Conservation (phyloP, 1,140 invertebrate genomes). For the Anthonomus grandis region DNA sequence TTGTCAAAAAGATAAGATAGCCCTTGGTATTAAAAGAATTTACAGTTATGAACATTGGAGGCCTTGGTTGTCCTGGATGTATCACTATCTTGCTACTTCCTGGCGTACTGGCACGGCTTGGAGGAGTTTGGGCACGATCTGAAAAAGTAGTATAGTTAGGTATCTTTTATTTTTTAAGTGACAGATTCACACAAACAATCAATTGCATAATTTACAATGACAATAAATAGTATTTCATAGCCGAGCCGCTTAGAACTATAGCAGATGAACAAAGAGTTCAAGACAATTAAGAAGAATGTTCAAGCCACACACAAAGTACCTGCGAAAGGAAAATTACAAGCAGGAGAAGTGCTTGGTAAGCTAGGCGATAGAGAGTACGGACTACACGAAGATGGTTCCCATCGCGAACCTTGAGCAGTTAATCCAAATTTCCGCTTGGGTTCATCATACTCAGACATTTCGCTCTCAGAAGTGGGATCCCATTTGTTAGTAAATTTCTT, state of each 20-base stretch:
- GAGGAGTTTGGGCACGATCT: slow-evolving; percentile 40
- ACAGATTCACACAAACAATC: too few species aligned
- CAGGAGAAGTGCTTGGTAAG: slow-evolving; percentile 56
- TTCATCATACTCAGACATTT: slow-evolving; percentile 57
- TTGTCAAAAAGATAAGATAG: neutral
- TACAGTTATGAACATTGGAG: slow-evolving; percentile 68
- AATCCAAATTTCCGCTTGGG: slow-evolving; percentile 50
- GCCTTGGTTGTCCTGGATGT: slow-evolving; percentile 51
- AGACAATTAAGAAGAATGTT: too few species aligned
- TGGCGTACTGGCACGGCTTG: slow-evolving; percentile 47
- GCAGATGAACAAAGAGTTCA: neutral
- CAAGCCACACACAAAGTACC: slow-evolving; percentile 34
- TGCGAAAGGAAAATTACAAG: slow-evolving; percentile 46
- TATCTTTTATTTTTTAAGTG: too few species aligned
- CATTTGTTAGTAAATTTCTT: slow-evolving; percentile 58
- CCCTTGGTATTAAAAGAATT: slow-evolving; percentile 26
- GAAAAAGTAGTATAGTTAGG: too few species aligned
- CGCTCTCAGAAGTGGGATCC: slow-evolving; percentile 63
- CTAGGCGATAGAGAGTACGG: slow-evolving; percentile 59
- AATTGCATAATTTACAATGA: too few species aligned
- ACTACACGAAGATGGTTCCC: slow-evolving; percentile 58
- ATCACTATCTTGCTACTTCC: slow-evolving; percentile 34
- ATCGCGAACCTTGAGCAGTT: slow-evolving; percentile 50
- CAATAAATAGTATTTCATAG: neutral
- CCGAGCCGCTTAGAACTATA: too few species aligned